Conservation (phyloP, 2,113 vertebrate species). For the Myotis davidii region DNA sequence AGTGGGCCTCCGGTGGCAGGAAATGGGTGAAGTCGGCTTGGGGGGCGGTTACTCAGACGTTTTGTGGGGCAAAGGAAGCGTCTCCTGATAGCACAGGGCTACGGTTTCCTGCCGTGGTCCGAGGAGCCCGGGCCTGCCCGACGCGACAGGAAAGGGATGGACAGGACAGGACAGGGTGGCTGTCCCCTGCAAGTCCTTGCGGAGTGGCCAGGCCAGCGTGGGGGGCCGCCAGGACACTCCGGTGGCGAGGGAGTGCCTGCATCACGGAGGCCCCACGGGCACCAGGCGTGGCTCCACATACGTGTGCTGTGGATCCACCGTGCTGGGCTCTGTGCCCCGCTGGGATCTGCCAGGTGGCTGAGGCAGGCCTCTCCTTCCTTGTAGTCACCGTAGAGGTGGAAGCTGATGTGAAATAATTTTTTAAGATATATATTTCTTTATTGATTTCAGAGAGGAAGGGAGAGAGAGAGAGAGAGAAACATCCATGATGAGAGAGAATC, state of each 20-base stretch:
- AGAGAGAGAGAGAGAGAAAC: too few relatives aligned
- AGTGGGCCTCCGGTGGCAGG: slow-evolving; percentile 90
- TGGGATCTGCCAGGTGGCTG: not conserved
- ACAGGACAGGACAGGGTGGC: slow-evolving; percentile 79
- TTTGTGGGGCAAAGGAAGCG: slow-evolving; percentile 92
- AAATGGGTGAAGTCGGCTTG: slow-evolving; percentile 93
- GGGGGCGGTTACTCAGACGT: slow-evolving; percentile 91
- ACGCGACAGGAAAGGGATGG: not conserved
- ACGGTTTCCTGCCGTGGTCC: slow-evolving; percentile 95
- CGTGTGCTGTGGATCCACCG: not conserved
- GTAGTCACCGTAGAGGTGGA: not conserved
- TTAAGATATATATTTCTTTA: too few relatives aligned
- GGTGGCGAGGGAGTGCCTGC: not conserved
- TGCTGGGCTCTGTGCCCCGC: too few relatives aligned
- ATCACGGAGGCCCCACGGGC: not conserved
- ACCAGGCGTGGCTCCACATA: not conserved
- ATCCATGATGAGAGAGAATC: too few relatives aligned
- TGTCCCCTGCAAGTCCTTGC: slow-evolving; percentile 77
- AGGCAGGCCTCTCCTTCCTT: not conserved
- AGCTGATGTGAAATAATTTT: not conserved
- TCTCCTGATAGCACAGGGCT: slow-evolving; percentile 92
- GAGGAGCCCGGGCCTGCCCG: slow-evolving; percentile 85
- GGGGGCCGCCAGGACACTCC: slow-evolving; percentile 21
- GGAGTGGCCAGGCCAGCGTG: slow-evolving; percentile 71
- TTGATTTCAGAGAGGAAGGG: too few relatives aligned